phyloP scores from a whole-genome alignment of 2,797 vertebrate species.

The Novumbra hubbsi region DNA sequence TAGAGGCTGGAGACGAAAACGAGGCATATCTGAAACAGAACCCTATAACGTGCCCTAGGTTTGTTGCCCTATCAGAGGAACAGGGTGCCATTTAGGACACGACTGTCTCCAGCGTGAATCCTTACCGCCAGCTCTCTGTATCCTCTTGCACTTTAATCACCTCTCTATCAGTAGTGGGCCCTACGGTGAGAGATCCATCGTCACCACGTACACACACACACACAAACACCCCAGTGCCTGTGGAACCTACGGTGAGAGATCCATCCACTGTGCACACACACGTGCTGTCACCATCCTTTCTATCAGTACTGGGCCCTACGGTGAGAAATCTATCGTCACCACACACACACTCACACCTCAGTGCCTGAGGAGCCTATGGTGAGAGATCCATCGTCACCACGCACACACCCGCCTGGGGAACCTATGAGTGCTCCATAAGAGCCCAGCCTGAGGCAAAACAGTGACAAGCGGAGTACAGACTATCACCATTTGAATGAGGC shows the following conservation, averaged over 20 bases:
- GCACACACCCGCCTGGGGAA: background rate
- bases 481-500: conserved; percentile 22
- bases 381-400: background rate
- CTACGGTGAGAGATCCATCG: background rate
- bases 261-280: background rate
- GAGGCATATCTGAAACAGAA: background rate
- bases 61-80: background rate
- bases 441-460: conserved; percentile 28
- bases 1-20: conserved; percentile 10
- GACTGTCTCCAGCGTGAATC: background rate
- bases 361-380: background rate
- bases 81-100: background rate
- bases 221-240: background rate
- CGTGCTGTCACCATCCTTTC: background rate
- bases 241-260: background rate
- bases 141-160: conserved; percentile 8
- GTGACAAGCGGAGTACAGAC: conserved; percentile 29
- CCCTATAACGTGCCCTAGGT: background rate
- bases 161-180: conserved; percentile 18
- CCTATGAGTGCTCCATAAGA: conserved; percentile 21
- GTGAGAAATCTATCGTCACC: background rate
- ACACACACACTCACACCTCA: background rate
- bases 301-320: background rate
- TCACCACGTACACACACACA: background rate
- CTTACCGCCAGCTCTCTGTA: background rate